These are phyloP conservation scores for Strigops habroptila DNA, from an alignment of 2,113 vertebrate genomes.

Conservation along the genomic window DNA sequence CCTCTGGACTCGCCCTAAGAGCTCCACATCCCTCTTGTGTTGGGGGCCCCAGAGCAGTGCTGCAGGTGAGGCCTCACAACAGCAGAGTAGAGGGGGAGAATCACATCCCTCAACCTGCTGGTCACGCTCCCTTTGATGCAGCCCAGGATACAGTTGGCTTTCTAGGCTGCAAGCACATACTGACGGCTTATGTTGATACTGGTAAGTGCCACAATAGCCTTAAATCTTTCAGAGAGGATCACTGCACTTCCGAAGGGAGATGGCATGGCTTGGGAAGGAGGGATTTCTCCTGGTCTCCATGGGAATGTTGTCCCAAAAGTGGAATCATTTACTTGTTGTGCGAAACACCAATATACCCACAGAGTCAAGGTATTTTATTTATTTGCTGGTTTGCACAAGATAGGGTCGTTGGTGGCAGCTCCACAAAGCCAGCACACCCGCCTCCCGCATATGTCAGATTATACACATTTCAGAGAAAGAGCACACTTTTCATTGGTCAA, in stretches of 20 bases:
- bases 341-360: not conserved
- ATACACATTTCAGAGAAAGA: not conserved
- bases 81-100: not conserved
- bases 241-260: not conserved
- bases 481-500: not conserved
- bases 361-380: not conserved
- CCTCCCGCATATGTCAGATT: not conserved
- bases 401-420: not conserved
- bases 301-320: not conserved
- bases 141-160: not conserved
- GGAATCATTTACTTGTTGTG: not conserved
- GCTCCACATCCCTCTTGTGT: not conserved
- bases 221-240: not conserved
- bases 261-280: not conserved
- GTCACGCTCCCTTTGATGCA: not conserved
- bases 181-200: not conserved
- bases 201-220: not conserved
- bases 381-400: not conserved
- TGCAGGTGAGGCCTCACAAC: not conserved
- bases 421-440: not conserved
- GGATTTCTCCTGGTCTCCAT: not conserved
- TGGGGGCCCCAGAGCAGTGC: too few relatives aligned
- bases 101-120: not conserved
- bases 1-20: not conserved
- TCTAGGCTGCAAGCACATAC: too few relatives aligned